phyloP scores from a whole-genome alignment of 1,140 invertebrate species.

The Drosophila quadrilineata region DNA sequence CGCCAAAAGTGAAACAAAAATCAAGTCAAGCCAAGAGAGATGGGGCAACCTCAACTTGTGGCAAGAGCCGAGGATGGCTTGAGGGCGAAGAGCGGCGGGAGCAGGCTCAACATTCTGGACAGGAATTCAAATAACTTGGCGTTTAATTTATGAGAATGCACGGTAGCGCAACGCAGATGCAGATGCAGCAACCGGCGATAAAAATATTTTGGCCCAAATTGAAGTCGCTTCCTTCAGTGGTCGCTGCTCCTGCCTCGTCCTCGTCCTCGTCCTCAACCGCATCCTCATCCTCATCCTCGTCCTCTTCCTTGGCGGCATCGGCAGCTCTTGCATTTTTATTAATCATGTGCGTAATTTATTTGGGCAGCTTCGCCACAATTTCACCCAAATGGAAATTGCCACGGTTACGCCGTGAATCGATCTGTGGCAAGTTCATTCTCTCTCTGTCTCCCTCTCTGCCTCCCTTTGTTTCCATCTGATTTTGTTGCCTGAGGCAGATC shows the following conservation, averaged over 20 bases:
- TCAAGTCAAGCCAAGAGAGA: not conserved
- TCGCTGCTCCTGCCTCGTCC: not conserved
- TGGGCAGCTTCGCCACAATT: conserved; percentile 70
- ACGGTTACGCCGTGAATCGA: too few relatives aligned
- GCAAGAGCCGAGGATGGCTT: not conserved
- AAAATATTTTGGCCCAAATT: conserved; percentile 78
- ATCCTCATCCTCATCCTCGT: not conserved
- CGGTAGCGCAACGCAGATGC: conserved; percentile 54
- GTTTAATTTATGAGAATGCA: conserved; percentile 79
- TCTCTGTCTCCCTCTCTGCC: not conserved
- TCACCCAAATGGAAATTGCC: conserved; percentile 73
- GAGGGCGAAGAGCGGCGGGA: not conserved
- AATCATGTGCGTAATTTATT: conserved; percentile 79
- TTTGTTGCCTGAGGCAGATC: conserved; percentile 42
- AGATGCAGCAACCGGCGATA: conserved; percentile 45
- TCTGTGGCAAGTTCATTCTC: not conserved
- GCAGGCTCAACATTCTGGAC: conserved; percentile 2
- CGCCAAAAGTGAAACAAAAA: conserved; percentile 61
- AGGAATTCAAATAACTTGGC: conserved; percentile 78
- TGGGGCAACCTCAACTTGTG: not conserved
- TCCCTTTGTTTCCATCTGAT: not conserved
- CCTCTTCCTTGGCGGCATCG: conserved; percentile 16
- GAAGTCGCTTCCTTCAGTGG: conserved; percentile 41
- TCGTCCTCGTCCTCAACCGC: not conserved
- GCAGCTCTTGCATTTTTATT: conserved; percentile 59